Conservation (phyloP, 2,113 vertebrate species). For the Gobius niger region DNA sequence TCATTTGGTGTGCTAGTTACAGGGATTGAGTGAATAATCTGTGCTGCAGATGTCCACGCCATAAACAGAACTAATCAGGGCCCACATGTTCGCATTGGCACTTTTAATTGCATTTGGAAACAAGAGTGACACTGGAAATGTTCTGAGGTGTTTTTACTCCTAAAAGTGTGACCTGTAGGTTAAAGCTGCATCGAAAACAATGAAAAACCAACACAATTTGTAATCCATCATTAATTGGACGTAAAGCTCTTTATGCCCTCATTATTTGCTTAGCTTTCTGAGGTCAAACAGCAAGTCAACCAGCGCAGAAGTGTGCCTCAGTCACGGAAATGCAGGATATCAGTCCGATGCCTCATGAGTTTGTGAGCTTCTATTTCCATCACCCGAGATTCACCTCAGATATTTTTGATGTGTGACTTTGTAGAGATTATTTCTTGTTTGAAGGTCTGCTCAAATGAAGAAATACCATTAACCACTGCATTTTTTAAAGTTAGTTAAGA, state of each 20-base stretch:
- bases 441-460: background rate
- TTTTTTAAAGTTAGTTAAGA: background rate
- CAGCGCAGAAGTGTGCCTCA: too few relatives aligned
- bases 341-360: too few relatives aligned
- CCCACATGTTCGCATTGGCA: background rate
- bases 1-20: background rate
- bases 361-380: too few relatives aligned
- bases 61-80: background rate
- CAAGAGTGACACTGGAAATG: background rate
- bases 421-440: too few relatives aligned
- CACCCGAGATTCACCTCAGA: too few relatives aligned
- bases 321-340: too few relatives aligned
- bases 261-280: background rate
- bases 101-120: slow-evolving; percentile 1
- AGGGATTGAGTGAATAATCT: background rate
- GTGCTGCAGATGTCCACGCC: background rate
- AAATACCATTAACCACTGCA: background rate
- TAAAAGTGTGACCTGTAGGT: too few relatives aligned
- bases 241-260: background rate
- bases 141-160: too few relatives aligned
- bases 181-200: background rate
- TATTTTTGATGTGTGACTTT: too few relatives aligned
- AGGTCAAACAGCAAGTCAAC: background rate
- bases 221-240: background rate
- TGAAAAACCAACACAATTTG: background rate